Base-by-base conservation (phyloP, 2,113 vertebrate species). In the Meriones unguiculatus region DNA sequence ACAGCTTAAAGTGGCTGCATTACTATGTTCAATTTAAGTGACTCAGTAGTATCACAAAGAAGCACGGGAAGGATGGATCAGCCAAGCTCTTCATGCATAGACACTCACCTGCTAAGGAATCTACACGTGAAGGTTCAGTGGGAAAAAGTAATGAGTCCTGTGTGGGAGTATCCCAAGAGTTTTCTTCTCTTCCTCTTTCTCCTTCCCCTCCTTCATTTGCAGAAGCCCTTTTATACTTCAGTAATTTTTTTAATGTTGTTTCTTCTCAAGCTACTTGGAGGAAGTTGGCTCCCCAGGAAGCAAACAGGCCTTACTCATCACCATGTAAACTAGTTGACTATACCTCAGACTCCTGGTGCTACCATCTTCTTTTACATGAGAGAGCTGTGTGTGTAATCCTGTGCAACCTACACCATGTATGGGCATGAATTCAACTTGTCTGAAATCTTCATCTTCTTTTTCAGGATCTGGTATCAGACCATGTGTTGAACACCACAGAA, bases 371-470 rank as follows among this genome's bases (percentile, higher is more conserved):
- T 18, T 1, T 10, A 64, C 20, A 0, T 38, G 22, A 64, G 73
- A 52, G 5, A 9, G 70, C 0, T 1, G 9, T 8, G 3, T n/a
- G 9, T 8, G 3, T 32, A 65, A 38, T 1, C 35, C 7, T 0
- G 14, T 0, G 22, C 11, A 13, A 1, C 30, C 14, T 59, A 0
- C 7, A 9, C n/a, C 0, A 7, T 41, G 32, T 17, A 4, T 17
- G 7, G 9, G 13, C 2, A 0, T 15, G 2, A 12, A 11, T 18
- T 32, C 38, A 54, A 17, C 35, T 24, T 41, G 25, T 25, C 6
- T 32, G 46, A 76, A 35, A 20, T 78, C 10, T 35, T 0, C 35
- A 20, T 78, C 10, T 35, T 0, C 35, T 13, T 41, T 35, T 57
- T 7, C n/a, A 73, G 20, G 64, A 10, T 4, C 32, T 50, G 62